phyloP scores from a whole-genome alignment of 2,888 invertebrate genomes.

The Xanthorhoe spadicearia region DNA sequence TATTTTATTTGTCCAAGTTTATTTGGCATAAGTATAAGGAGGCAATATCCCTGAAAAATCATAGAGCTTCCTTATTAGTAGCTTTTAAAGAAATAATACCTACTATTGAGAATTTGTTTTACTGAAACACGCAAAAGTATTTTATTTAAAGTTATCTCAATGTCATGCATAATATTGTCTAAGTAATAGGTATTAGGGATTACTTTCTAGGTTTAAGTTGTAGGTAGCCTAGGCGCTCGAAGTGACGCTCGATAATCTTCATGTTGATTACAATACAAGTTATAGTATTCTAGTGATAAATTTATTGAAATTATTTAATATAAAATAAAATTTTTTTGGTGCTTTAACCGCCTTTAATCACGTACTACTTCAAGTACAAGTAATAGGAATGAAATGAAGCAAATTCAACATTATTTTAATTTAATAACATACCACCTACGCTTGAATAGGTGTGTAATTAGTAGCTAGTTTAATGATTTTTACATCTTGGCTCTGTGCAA shows the following conservation, averaged over 20 bases:
- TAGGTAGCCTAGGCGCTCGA: neutral
- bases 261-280: no score
- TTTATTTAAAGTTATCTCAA: slow-evolving; percentile 1
- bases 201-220: neutral
- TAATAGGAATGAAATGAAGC: no score
- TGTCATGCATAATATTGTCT: slow-evolving; percentile 3
- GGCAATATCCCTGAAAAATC: neutral
- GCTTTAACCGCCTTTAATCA: no score
- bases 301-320: no score
- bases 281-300: no score
- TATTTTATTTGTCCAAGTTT: neutral
- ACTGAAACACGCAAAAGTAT: neutral
- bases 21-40: neutral
- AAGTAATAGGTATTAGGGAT: neutral
- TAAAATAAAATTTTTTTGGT: no score
- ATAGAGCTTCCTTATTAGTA: neutral
- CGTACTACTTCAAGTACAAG: no score
- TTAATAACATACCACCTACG: no score
- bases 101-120: neutral
- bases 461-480: no score
- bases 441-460: no score
- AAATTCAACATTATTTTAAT: no score
- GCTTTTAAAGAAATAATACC: neutral
- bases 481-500: no score
- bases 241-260: neutral